Evolutionary conservation across 2,113 vertebrate genomes (phyloP).

Genomic region (Diphyllodes magnificus): DNA sequence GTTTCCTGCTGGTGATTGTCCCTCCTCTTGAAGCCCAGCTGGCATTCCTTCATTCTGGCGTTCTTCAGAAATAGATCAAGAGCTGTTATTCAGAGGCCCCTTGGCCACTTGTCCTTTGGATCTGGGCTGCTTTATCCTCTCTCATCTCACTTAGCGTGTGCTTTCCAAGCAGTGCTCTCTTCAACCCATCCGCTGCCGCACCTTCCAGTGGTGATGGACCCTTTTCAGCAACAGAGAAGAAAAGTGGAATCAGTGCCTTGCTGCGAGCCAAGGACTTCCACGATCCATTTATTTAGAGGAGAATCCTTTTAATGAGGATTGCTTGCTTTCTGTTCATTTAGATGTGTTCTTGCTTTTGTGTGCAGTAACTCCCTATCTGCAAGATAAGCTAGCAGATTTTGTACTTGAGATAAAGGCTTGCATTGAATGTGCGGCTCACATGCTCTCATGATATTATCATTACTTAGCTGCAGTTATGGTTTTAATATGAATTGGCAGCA

Average conservation of each 20-base stretch:
- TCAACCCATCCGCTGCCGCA: background rate
- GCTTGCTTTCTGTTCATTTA: background rate
- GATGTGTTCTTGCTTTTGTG: background rate
- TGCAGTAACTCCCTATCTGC: background rate
- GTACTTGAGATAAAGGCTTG: background rate
- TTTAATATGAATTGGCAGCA: constrained; percentile 47
- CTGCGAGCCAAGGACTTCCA: background rate
- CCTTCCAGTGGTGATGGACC: background rate
- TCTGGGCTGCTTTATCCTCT: background rate
- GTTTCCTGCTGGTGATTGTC: background rate
- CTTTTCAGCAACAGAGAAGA: background rate
- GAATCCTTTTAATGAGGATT: background rate
- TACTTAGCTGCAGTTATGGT: constrained; percentile 5
- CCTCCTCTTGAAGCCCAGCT: background rate
- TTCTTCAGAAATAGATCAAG: background rate
- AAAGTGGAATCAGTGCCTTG: background rate
- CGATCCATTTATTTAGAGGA: background rate
- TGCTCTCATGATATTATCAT: background rate
- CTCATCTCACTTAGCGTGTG: background rate
- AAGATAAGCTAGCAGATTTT: background rate
- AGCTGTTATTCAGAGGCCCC: background rate
- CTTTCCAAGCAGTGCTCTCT: background rate
- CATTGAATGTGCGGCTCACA: constrained; percentile 15
- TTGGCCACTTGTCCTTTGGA: background rate
- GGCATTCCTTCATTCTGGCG: background rate